Base-by-base conservation (phyloP, 1,140 invertebrate genomes). In the Pissodes strobi region DNA sequence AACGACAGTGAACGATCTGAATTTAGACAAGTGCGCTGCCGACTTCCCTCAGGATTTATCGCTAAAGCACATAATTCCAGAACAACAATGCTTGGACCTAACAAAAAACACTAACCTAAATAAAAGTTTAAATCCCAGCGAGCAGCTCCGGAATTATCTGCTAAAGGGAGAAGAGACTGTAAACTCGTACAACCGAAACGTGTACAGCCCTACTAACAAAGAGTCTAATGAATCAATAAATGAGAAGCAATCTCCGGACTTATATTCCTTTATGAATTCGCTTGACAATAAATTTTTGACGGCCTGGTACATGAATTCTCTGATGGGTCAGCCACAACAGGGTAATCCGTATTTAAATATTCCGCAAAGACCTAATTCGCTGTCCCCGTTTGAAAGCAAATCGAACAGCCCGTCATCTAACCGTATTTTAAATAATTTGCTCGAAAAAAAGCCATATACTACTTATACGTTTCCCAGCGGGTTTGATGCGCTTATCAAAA, bases 231-330 rank as follows among this genome's bases (percentile, higher is more conserved):
- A 70, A 51, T 63, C 71, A 17, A 34, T 38, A 19, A 55, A 57
- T 21, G 45, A 64, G 9, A 56, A 59, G 8, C 17, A 59, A 12
- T 25, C 65, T 8, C 46, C 81, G 37, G 60, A 83, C 22, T 52
- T 76, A 17, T 76, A 75, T 15, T 72, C 73, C 15, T 78, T 81
- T 57, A 76, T 80, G 13, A 77, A 79, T 19, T 70, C 69, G 57
- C 71, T 82, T 56, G 84, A 86, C 72, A 82, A 84, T 57, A 85
- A 85, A 68, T 81, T 87, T 56, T 72, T 86, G 13, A 82, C 83
- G 2, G 83, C 83, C 1, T 79, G 86, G 70, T 86, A 87, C 72
- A 82, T 86, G 82, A 85, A 83, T 68, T 84, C 83, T 46, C 38
- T 72, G 19, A 68, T 85, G 17, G 25, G 60, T 19, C 64, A 69